Conservation (phyloP, 2,888 invertebrate genomes). For the Cryptocheilus praepositus region DNA sequence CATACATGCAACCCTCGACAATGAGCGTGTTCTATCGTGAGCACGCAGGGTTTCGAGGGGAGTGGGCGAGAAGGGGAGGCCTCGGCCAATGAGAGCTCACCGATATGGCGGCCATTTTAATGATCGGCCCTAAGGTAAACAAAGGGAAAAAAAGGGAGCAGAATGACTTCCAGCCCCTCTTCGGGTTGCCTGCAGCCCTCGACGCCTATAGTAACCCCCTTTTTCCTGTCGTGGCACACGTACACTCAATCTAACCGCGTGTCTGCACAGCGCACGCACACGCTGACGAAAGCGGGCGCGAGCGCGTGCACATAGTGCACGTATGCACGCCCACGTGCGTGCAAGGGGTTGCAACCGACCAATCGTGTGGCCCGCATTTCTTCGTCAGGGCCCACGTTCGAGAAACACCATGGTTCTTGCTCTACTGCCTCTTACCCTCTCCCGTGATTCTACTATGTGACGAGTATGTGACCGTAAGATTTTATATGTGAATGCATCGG, state of each 20-base stretch:
- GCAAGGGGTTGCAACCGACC: conserved; percentile 67
- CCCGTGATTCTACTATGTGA: conserved; percentile 21
- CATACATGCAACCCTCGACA: conserved; percentile 30
- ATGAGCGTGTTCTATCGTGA: conserved; percentile 58
- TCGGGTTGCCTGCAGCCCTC: conserved; percentile 33
- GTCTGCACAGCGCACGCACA: conserved; percentile 24
- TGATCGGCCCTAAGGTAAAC: conserved; percentile 73
- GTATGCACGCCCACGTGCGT: conserved; percentile 69
- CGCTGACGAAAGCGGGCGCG: conserved; percentile 32
- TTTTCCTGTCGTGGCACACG: conserved; percentile 33
- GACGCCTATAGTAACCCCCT: conserved; percentile 60
- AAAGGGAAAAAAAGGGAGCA: conserved; percentile 66
- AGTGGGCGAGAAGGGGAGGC: conserved; percentile 54
- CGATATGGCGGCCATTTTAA: conserved; percentile 74
- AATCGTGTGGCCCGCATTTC: conserved; percentile 66
- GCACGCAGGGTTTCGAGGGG: conserved; percentile 28
- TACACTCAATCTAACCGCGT: conserved; percentile 49
- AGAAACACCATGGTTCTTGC: conserved; percentile 49
- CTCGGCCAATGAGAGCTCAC: conserved; percentile 70
- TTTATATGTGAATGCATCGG: not conserved
- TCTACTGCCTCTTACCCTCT: conserved; percentile 43
- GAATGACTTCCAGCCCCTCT: conserved; percentile 69
- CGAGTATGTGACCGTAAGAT: not conserved
- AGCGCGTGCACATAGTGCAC: conserved; percentile 51
- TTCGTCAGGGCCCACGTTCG: conserved; percentile 47